Conservation (phyloP, 1,140 invertebrate species). For the Steinernema feltiae region DNA sequence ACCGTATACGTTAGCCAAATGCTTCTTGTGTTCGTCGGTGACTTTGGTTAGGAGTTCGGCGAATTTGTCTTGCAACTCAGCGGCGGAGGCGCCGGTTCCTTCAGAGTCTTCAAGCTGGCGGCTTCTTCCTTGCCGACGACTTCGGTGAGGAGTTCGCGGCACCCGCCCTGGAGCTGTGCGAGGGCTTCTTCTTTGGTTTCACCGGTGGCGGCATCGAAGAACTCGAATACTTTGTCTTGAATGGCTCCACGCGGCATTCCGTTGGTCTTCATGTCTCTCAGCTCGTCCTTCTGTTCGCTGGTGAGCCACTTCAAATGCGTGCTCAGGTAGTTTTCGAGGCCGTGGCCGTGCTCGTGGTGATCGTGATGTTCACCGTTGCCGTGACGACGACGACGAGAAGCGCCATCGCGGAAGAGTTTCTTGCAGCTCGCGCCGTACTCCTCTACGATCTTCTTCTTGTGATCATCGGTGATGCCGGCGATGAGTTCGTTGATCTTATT, state of each 20-base stretch:
- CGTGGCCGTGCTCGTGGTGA: conserved; percentile 2
- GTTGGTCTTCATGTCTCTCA: not conserved
- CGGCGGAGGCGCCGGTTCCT: conserved; percentile 18
- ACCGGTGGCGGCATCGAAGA: conserved; percentile 21
- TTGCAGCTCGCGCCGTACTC: conserved; percentile 30
- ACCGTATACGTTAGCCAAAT: conserved; percentile 13
- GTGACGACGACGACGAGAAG: conserved; percentile 8
- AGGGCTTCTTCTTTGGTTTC: conserved; percentile 17
- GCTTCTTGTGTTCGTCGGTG: conserved; percentile 14
- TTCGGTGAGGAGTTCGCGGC: not conserved
- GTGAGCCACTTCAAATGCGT: not conserved
- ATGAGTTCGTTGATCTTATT: conserved; percentile 37
- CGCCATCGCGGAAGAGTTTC: conserved; percentile 28
- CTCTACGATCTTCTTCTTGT: conserved; percentile 35
- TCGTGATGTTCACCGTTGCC: conserved; percentile 14
- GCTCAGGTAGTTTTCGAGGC: not conserved
- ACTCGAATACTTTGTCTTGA: conserved; percentile 26
- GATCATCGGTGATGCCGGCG: conserved; percentile 30
- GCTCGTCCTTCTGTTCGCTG: not conserved
- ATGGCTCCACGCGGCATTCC: not conserved
- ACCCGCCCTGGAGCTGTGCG: conserved; percentile 17
- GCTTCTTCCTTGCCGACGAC: conserved; percentile 19
- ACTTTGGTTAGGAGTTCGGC: conserved; percentile 22
- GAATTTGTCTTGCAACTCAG: conserved; percentile 9
- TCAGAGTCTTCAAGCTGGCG: conserved; percentile 2